These are phyloP conservation scores for Andrena trimmerana DNA, from an alignment of 2,888 invertebrate genomes.

Conservation along the genomic window DNA sequence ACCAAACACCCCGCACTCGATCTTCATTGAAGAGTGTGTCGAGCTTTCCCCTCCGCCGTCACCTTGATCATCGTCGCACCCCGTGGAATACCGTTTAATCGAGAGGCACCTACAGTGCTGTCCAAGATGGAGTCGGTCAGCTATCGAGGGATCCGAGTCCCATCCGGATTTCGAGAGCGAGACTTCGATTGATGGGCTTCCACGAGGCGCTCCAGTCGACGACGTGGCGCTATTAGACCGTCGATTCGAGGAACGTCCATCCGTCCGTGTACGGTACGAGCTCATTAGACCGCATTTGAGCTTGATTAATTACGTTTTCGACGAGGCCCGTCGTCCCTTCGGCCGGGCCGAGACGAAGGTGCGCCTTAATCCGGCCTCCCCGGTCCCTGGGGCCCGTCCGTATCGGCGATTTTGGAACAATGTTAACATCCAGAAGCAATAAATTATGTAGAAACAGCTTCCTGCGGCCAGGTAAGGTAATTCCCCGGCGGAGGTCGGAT, in stretches of 20 bases:
- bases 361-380: constrained; percentile 67
- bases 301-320: constrained; percentile 81
- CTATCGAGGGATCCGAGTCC: not conserved
- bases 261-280: constrained; percentile 30
- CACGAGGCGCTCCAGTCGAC: constrained; percentile 29
- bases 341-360: constrained; percentile 52
- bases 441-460: constrained; percentile 78
- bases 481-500: constrained; percentile 43
- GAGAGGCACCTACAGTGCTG: too few relatives aligned
- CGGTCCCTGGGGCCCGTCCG: constrained; percentile 49
- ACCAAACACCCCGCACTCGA: not conserved
- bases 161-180: not conserved
- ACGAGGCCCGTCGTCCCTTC: constrained; percentile 68
- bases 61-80: not conserved
- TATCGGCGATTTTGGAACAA: constrained; percentile 79
- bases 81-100: not conserved
- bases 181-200: constrained; percentile 23
- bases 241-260: constrained; percentile 55
- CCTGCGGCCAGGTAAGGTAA: constrained; percentile 72
- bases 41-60: not conserved
- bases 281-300: constrained; percentile 77
- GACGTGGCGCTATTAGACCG: constrained; percentile 48
- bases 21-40: not conserved
- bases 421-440: constrained; percentile 78
- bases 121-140: not conserved